A percentile compares a stretch with the other conserved stretches of the same genome.
phyloP scores from a whole-genome alignment of 2,113 vertebrate genomes.

The Cricetomys ansorgei region DNA sequence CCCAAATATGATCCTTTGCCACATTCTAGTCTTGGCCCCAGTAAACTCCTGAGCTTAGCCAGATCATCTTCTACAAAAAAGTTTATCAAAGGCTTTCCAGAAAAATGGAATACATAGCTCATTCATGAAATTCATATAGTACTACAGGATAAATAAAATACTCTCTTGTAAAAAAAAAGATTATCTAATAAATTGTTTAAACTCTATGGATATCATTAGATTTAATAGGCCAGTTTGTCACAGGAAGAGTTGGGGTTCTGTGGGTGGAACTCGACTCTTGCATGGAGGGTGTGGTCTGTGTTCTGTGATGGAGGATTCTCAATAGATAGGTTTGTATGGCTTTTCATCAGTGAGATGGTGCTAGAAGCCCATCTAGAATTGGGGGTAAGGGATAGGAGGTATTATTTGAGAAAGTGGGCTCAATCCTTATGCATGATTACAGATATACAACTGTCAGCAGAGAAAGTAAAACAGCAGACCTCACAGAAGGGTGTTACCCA shows the following conservation, averaged over 20 bases:
- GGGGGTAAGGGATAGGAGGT: neutral
- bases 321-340: too few relatives aligned
- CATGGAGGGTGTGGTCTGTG: fast-evolving
- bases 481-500: too few relatives aligned
- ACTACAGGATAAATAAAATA: neutral
- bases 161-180: neutral
- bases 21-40: neutral
- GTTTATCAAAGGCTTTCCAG: neutral
- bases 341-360: neutral
- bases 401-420: neutral
- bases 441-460: too few relatives aligned
- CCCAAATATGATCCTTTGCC: neutral
- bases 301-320: neutral
- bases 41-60: too few relatives aligned
- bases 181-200: neutral
- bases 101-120: neutral
- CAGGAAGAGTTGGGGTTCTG: fast-evolving
- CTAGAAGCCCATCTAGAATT: neutral
- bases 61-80: neutral
- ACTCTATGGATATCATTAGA: too few relatives aligned
- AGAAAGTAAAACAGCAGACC: fast-evolving
- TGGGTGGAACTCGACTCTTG: too few relatives aligned
- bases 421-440: neutral
- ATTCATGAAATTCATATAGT: neutral
- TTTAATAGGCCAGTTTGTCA: neutral